These are phyloP conservation scores for Panorpa germanica DNA, from an alignment of 2,888 invertebrate species.

Conservation along the genomic window DNA sequence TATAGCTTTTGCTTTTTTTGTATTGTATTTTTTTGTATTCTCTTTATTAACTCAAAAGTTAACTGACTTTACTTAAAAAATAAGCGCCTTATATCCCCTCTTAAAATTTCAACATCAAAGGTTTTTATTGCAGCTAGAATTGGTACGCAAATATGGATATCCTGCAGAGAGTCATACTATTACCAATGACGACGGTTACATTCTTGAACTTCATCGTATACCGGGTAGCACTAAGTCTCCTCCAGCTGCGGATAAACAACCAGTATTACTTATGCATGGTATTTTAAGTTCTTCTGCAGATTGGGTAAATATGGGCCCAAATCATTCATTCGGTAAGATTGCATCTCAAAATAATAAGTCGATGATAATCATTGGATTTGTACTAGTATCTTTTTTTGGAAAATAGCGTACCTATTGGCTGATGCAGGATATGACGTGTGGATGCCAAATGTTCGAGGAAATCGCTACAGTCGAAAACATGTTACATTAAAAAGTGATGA, in stretches of 20 bases:
- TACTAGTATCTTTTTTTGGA: no score
- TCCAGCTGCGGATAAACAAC: slow-evolving; percentile 28
- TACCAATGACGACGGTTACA: slow-evolving; percentile 57
- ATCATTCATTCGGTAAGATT: slow-evolving; percentile 44
- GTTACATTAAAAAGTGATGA: slow-evolving; percentile 23
- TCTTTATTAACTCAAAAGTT: no score
- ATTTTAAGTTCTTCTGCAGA: slow-evolving; percentile 52
- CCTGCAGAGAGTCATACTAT: slow-evolving; percentile 39
- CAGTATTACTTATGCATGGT: slow-evolving; percentile 49
- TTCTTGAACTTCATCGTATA: slow-evolving; percentile 58
- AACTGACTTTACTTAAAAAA: no score
- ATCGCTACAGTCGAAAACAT: slow-evolving; percentile 51
- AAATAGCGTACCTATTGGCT: slow-evolving; percentile 45
- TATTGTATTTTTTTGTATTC: no score
- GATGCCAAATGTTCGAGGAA: slow-evolving; percentile 73
- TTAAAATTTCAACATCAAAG: no score
- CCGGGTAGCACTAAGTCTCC: slow-evolving; percentile 29
- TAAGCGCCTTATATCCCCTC: no score
- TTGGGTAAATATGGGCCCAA: slow-evolving; percentile 53
- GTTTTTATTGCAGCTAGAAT: slow-evolving; percentile 24
- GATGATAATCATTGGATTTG: no score
- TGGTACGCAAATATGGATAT: slow-evolving; percentile 42
- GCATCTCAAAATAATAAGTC: no score
- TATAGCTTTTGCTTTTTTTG: no score
- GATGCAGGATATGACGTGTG: slow-evolving; percentile 59